These are phyloP conservation scores for Diaphora mendica DNA, from an alignment of 2,888 invertebrate species.

Conservation along the genomic window DNA sequence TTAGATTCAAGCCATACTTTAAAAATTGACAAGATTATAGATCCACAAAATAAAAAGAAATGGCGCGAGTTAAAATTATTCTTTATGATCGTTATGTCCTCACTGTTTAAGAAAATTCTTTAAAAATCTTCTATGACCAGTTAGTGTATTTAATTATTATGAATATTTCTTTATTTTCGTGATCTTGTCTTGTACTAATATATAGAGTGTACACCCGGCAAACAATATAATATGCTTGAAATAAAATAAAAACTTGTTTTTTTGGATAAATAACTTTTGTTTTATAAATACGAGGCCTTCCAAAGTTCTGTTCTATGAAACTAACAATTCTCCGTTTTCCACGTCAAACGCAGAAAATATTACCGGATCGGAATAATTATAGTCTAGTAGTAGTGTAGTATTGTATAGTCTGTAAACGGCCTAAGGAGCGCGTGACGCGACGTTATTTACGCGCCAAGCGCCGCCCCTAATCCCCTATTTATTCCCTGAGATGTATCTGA, in stretches of 20 bases:
- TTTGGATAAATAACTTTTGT: background rate
- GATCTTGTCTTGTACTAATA: background rate
- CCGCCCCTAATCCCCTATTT: conserved; percentile 85
- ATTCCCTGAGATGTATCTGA: conserved; percentile 85
- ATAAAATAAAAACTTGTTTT: background rate
- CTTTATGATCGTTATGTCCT: too few relatives aligned
- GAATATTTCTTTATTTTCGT: background rate
- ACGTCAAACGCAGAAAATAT: background rate
- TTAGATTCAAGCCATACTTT: too few relatives aligned
- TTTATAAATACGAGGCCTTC: background rate
- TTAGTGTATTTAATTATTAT: too few relatives aligned
- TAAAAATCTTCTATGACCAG: too few relatives aligned
- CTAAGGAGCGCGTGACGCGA: conserved; percentile 71
- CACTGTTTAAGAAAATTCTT: too few relatives aligned
- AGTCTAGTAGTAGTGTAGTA: background rate
- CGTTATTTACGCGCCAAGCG: conserved; percentile 83
- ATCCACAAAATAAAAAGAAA: too few relatives aligned
- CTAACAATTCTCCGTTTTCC: background rate
- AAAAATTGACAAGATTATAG: too few relatives aligned
- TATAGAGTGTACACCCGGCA: background rate
- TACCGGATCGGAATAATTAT: background rate
- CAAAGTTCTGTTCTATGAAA: background rate
- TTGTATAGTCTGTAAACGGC: background rate
- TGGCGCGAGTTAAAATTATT: too few relatives aligned
- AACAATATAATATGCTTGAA: background rate